These are phyloP conservation scores for Lophius americanus DNA, from an alignment of 2,797 vertebrate species.

Conservation along the genomic window DNA sequence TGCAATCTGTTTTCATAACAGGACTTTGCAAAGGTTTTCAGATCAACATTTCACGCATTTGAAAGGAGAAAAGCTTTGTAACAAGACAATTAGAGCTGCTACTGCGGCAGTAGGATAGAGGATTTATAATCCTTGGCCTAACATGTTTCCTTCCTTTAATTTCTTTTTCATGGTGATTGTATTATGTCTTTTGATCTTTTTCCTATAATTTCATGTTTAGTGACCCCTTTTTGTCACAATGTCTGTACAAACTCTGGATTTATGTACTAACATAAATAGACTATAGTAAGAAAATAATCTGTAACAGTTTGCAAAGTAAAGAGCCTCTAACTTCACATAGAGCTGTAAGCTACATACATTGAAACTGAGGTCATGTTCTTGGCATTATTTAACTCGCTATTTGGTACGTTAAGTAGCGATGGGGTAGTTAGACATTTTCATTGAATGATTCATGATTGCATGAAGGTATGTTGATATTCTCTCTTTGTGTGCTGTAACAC, in stretches of 20 bases:
- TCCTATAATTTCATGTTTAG: conserved; percentile 27
- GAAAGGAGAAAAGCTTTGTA: conserved; percentile 37
- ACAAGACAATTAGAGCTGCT: conserved; percentile 23
- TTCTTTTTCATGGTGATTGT: conserved; percentile 24
- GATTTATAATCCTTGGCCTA: conserved; percentile 46
- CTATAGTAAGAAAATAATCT: conserved; percentile 10
- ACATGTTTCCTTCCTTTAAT: conserved; percentile 38
- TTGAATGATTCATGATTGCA: conserved; percentile 23
- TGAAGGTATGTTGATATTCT: conserved; percentile 31
- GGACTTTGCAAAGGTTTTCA: conserved; percentile 54
- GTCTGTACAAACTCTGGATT: conserved; percentile 32
- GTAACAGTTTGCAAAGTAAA: conserved; percentile 4
- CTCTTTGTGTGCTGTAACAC: conserved; percentile 26
- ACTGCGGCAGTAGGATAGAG: conserved; percentile 32
- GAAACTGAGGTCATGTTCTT: conserved; percentile 4
- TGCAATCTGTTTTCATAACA: conserved; percentile 39
- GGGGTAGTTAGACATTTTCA: no score
- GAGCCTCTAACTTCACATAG: not conserved
- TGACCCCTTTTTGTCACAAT: conserved; percentile 11
- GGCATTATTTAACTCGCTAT: not conserved
- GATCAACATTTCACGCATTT: conserved; percentile 29
- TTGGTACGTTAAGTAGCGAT: no score
- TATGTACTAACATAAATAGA: conserved; percentile 7
- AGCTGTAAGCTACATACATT: not conserved
- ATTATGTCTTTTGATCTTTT: conserved; percentile 24